Evolutionary conservation across 1,140 invertebrate genomes (phyloP).

Genomic region (Lasioglossum baleicum): DNA sequence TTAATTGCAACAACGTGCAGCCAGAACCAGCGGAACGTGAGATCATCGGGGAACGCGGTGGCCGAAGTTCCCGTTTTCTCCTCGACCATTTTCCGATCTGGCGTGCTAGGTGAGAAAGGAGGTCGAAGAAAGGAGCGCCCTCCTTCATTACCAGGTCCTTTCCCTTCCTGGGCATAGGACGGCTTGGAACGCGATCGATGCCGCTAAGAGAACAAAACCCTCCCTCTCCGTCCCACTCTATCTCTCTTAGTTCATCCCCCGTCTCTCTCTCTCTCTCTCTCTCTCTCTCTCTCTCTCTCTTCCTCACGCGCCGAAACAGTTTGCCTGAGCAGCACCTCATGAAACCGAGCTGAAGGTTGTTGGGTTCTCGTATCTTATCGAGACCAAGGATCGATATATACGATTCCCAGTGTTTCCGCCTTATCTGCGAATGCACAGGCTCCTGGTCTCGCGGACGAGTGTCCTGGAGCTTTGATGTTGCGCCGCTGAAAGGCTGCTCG

Average conservation of each 20-base stretch:
- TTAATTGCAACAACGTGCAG: too few species aligned
- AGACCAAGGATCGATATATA: conserved; percentile 62
- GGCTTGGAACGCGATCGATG: conserved; percentile 54
- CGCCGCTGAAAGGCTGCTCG: conserved; percentile 10
- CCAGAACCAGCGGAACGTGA: too few species aligned
- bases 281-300: neutral
- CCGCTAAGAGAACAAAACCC: conserved; percentile 48
- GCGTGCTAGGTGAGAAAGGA: neutral
- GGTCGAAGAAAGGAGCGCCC: conserved; percentile 15
- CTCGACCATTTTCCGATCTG: conserved; percentile 2
- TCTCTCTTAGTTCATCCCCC: neutral
- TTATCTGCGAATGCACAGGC: conserved; percentile 64
- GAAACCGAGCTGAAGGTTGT: conserved; percentile 49
- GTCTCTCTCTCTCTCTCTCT: neutral
- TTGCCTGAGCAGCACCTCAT: conserved; percentile 53
- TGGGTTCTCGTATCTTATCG: conserved; percentile 59
- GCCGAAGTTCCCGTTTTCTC: neutral
- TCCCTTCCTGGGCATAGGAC: conserved; percentile 52
- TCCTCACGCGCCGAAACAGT: conserved; percentile 11
- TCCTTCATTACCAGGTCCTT: conserved; percentile 56
- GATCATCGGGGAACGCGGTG: too few species aligned
- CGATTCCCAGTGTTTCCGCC: conserved; percentile 56
- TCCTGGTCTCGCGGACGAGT: conserved; percentile 19
- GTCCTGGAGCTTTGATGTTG: neutral
- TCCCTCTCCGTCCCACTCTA: neutral